Conservation (phyloP, 1,140 invertebrate species). For the Platyura marginata region DNA sequence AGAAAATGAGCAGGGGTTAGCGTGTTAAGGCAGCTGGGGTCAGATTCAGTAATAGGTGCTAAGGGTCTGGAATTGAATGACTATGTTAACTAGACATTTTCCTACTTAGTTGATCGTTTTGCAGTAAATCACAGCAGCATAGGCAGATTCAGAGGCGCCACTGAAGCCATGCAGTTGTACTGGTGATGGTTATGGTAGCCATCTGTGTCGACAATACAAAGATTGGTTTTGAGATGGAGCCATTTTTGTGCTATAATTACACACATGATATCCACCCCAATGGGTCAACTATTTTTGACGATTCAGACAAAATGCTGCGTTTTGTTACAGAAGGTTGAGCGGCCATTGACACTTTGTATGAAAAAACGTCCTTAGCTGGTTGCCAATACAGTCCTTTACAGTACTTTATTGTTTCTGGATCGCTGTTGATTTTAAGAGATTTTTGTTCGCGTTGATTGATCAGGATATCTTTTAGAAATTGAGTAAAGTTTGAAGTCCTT, state of each 20-base stretch:
- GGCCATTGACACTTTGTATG: background rate
- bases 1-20: conserved; percentile 20
- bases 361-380: background rate
- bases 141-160: too few species aligned
- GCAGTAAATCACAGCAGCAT: too few species aligned
- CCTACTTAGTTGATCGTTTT: background rate
- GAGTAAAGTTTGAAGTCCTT: conserved; percentile 4
- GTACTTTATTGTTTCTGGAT: background rate
- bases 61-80: conserved; percentile 12
- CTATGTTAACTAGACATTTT: background rate
- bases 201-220: too few species aligned
- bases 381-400: background rate
- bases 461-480: conserved; percentile 3
- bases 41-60: conserved; percentile 10
- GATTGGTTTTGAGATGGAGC: too few species aligned
- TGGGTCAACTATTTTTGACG: background rate
- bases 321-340: conserved; percentile 1
- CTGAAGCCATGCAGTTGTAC: conserved; percentile 14
- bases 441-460: too few species aligned
- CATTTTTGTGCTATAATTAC: conserved; percentile 6
- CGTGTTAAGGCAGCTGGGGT: conserved; percentile 9
- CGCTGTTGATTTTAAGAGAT: too few species aligned
- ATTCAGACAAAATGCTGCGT: background rate
- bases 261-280: conserved; percentile 5
- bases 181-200: too few species aligned